A percentile compares a stretch with the other conserved stretches of the same genome.
Evolutionary conservation across 23 tunicate genomes (phyloP).

Genomic region (Clavelina lepadiformis): DNA sequence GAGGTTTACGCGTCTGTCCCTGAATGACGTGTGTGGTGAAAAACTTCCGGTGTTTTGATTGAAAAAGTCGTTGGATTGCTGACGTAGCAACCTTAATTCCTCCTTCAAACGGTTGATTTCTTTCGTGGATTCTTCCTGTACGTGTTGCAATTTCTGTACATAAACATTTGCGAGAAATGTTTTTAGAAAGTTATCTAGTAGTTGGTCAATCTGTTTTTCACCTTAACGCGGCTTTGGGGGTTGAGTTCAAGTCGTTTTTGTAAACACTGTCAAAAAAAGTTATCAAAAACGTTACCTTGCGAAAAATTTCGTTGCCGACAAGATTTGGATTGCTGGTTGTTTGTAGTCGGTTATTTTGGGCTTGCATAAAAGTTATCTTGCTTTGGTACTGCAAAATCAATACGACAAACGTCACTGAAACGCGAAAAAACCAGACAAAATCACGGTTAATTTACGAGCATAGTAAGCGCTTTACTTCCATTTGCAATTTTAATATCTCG

Average conservation of each 20-base stretch:
- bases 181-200: too few species aligned
- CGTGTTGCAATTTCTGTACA: slow-evolving; percentile 22
- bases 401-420: background rate
- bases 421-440: background rate
- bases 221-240: too few species aligned
- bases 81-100: slow-evolving; percentile 3
- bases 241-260: background rate
- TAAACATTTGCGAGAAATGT: too few species aligned
- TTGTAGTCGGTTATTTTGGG: slow-evolving; percentile 17
- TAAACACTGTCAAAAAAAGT: background rate
- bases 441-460: too few species aligned
- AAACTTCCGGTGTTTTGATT: too few species aligned
- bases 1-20: too few species aligned
- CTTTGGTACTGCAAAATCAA: slow-evolving; percentile 13
- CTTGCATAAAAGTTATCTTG: slow-evolving; percentile 17
- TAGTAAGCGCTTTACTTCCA: slow-evolving; percentile 6
- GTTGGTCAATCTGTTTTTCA: too few species aligned
- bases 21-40: too few species aligned
- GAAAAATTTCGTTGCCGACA: slow-evolving; percentile 13
- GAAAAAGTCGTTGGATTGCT: background rate
- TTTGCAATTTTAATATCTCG: slow-evolving; percentile 18
- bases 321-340: slow-evolving; percentile 3
- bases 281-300: slow-evolving; percentile 2
- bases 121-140: slow-evolving; percentile 24
- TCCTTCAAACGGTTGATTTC: slow-evolving; percentile 27